phyloP scores from a whole-genome alignment of 2,888 invertebrate genomes.

The Drosophila rubida region DNA sequence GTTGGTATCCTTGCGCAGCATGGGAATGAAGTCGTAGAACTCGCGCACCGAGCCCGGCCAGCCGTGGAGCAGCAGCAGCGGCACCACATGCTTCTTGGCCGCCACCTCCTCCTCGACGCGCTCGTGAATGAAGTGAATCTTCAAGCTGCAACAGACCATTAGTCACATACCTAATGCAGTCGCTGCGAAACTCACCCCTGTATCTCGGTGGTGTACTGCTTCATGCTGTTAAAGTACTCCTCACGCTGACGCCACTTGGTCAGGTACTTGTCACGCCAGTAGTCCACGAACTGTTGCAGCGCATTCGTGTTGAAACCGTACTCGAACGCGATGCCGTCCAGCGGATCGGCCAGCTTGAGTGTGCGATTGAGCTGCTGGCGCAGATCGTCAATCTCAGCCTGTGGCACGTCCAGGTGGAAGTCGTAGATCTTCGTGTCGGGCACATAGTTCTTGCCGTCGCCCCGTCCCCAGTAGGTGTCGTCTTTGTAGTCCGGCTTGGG shows the following conservation, averaged over 20 bases:
- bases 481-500: slow-evolving; percentile 78
- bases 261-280: slow-evolving; percentile 92
- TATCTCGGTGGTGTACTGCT: slow-evolving; percentile 91
- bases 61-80: slow-evolving; percentile 92
- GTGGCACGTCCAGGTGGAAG: slow-evolving; percentile 65
- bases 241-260: slow-evolving; percentile 89
- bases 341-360: slow-evolving; percentile 86
- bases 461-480: slow-evolving; percentile 84
- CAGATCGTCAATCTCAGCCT: slow-evolving; percentile 86
- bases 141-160: slow-evolving; percentile 60
- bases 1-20: slow-evolving; percentile 86
- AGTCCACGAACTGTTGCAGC: slow-evolving; percentile 88
- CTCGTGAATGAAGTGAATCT: slow-evolving; percentile 90
- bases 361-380: slow-evolving; percentile 87
- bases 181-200: slow-evolving; percentile 85
- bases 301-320: slow-evolving; percentile 93
- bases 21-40: slow-evolving; percentile 91
- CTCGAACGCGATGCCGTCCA: slow-evolving; percentile 89
- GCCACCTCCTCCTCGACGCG: slow-evolving; percentile 85
- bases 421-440: slow-evolving; percentile 78
- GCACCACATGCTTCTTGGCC: slow-evolving; percentile 85
- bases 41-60: slow-evolving; percentile 95
- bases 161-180: neutral
- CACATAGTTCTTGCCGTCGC: slow-evolving; percentile 72
- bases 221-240: slow-evolving; percentile 88